phyloP scores from a whole-genome alignment of 2,113 vertebrate species.

The Arvicanthis niloticus region DNA sequence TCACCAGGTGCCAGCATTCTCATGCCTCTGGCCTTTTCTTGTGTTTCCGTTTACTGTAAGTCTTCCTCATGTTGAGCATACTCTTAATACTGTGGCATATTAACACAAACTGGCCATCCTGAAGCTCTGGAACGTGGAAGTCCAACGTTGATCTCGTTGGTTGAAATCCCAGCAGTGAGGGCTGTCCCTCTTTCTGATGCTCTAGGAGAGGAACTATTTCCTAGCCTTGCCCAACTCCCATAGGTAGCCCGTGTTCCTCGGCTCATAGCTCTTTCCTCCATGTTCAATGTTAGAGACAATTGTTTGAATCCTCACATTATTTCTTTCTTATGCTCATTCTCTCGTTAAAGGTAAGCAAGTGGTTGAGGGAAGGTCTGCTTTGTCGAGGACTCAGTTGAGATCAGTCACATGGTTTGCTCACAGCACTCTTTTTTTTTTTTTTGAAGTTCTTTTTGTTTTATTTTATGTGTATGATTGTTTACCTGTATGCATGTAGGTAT shows the following conservation, averaged over 20 bases:
- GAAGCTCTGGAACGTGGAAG: neutral
- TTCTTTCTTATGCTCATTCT: neutral
- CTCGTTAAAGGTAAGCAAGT: neutral
- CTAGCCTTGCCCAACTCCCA: no score
- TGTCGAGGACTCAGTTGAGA: neutral
- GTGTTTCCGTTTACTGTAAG: neutral
- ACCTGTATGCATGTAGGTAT: no score
- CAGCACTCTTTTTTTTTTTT: neutral
- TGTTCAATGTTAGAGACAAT: neutral
- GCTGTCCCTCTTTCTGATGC: neutral
- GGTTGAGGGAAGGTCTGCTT: neutral
- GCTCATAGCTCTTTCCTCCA: neutral
- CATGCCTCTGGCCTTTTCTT: neutral
- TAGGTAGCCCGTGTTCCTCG: neutral
- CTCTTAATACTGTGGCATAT: no score
- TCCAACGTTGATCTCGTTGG: neutral
- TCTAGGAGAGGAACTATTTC: neutral
- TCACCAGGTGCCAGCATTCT: neutral
- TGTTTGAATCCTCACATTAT: neutral
- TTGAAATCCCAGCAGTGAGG: neutral
- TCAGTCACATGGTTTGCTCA: neutral
- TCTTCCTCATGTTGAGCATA: neutral
- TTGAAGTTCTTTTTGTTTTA: neutral
- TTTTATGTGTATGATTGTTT: neutral
- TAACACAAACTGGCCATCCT: neutral